phyloP scores from a whole-genome alignment of 1,140 invertebrate genomes.

The Lucilia cuprina region DNA sequence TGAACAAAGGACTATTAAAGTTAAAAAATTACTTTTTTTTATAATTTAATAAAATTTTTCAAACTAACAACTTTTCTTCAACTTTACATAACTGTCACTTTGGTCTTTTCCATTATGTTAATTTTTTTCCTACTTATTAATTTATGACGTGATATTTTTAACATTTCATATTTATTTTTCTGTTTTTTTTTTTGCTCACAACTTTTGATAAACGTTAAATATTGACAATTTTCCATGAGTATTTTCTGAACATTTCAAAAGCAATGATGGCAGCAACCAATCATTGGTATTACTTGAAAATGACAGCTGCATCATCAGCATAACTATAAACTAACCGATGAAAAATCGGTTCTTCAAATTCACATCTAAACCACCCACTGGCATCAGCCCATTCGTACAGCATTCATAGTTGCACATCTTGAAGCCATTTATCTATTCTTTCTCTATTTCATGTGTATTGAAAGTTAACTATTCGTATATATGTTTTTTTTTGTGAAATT shows the following conservation, averaged over 20 bases:
- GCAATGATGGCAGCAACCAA: conserved; percentile 7
- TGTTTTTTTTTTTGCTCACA: no score
- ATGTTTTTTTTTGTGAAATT: background rate
- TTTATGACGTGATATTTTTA: background rate
- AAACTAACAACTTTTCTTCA: background rate
- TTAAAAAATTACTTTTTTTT: no score
- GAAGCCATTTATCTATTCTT: background rate
- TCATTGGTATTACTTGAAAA: conserved; percentile 15
- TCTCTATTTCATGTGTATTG: background rate
- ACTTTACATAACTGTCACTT: background rate
- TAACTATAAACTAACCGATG: background rate
- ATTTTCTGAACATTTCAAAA: background rate
- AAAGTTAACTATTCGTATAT: background rate
- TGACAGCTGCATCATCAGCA: conserved; percentile 34
- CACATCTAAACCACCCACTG: no score
- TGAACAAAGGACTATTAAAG: no score
- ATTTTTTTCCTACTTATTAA: background rate
- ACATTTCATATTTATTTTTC: background rate
- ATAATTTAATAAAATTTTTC: no score
- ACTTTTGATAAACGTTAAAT: background rate
- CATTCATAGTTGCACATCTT: no score
- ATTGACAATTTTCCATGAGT: background rate
- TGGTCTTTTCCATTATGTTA: background rate
- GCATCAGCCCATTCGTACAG: no score
- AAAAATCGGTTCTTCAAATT: no score